Evolutionary conservation across 2,113 vertebrate species (phyloP).

Genomic region (Salvelinus sp.): DNA sequence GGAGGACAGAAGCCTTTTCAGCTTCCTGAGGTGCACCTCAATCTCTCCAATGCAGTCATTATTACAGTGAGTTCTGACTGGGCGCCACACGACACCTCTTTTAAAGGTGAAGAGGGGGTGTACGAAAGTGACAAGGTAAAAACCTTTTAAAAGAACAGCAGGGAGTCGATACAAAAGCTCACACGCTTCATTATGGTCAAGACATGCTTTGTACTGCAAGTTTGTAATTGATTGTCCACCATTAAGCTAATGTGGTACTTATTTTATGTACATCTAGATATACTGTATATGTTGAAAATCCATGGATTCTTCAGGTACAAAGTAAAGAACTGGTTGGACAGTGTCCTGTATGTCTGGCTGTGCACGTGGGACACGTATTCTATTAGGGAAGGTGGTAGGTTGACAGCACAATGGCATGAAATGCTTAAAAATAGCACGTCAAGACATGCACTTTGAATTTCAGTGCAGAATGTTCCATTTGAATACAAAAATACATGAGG

Average conservation of each 20-base stretch:
- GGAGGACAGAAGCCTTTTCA: not conserved
- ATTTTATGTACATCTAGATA: not conserved
- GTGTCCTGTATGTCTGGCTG: not conserved
- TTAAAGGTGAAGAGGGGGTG: conserved; percentile 28
- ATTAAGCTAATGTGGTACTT: not conserved
- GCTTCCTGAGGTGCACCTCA: conserved; percentile 19
- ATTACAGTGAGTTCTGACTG: conserved; percentile 4
- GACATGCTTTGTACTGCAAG: not conserved
- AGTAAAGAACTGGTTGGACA: not conserved
- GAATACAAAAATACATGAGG: not conserved
- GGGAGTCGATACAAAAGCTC: conserved; percentile 15
- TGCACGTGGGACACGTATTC: not conserved
- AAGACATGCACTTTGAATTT: not conserved
- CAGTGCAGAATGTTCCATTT: not conserved
- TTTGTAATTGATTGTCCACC: not conserved
- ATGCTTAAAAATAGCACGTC: not conserved
- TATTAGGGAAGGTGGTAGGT: not conserved
- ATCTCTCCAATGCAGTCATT: not conserved
- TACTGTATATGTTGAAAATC: not conserved
- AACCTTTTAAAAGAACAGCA: conserved; percentile 19
- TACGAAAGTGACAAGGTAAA: conserved; percentile 33
- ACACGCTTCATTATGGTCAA: not conserved
- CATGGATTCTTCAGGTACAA: not conserved
- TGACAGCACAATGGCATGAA: not conserved
- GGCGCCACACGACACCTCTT: conserved; percentile 9